Conservation (phyloP, 2,113 vertebrate genomes). For the Anguilla japonica region DNA sequence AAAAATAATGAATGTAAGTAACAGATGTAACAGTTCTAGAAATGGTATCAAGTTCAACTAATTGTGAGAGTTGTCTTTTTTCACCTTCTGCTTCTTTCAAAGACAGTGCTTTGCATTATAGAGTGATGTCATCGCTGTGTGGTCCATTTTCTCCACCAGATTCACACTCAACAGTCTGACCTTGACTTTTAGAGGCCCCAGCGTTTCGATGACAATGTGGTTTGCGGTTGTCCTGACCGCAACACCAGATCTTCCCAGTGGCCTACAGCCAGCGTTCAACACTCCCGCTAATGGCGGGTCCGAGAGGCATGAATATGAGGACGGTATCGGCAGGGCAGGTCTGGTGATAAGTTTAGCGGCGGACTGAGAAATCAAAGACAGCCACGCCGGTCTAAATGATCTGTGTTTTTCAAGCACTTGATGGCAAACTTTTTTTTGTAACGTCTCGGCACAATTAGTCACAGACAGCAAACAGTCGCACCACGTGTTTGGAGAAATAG, state of each 20-base stretch:
- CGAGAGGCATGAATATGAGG: not conserved
- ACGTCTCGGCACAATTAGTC: not conserved
- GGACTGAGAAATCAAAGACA: conserved; percentile 9
- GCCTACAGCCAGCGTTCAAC: conserved; percentile 15
- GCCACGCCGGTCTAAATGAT: not conserved
- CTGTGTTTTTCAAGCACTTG: not conserved
- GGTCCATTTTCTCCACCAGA: conserved; percentile 5
- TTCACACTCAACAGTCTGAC: conserved; percentile 8
- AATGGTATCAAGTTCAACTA: not conserved
- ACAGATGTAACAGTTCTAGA: not conserved
- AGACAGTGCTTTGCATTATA: not conserved
- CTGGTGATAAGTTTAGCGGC: not conserved
- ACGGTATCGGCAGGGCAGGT: not conserved
- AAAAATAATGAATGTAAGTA: not conserved
- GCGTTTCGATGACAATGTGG: conserved; percentile 28
- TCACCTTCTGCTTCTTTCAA: not conserved
- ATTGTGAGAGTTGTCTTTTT: not conserved
- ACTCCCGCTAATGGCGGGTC: conserved; percentile 19
- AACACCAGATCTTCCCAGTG: conserved; percentile 34
- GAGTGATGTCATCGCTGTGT: conserved; percentile 20
- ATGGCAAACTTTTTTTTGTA: not conserved
- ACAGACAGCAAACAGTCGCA: not conserved
- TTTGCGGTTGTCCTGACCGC: conserved; percentile 28
- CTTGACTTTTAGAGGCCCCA: conserved; percentile 25
- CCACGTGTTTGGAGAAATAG: not conserved